Percentiles rank a stretch among this genome's conserved stretches.
These are phyloP conservation scores for Dyspetes luteomarginatus DNA, from an alignment of 2,888 invertebrate genomes.

Conservation along the genomic window DNA sequence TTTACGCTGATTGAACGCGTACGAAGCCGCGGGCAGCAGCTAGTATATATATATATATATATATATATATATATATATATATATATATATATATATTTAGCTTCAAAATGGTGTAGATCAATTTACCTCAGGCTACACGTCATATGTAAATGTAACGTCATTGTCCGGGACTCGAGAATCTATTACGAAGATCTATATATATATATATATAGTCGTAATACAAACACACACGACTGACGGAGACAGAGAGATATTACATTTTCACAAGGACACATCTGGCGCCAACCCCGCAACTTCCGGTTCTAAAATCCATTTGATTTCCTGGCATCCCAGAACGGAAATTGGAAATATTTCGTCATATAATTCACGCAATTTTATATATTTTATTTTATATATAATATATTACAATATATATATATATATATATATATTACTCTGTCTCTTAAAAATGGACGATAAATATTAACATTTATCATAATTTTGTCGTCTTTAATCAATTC, in stretches of 20 bases:
- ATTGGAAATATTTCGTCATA: no score
- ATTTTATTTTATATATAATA: not conserved
- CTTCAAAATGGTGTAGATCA: not conserved
- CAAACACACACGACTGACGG: not conserved
- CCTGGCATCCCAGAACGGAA: not conserved
- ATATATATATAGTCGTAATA: not conserved
- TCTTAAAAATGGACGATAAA: no score
- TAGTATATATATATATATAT: no score
- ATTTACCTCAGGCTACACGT: not conserved
- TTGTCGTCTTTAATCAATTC: no score
- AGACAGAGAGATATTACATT: not conserved
- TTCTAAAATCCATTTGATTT: not conserved
- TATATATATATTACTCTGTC: not conserved
- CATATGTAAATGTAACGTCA: not conserved
- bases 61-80: no score
- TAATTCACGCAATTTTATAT: no score
- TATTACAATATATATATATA: not conserved
- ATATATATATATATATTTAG: no score
- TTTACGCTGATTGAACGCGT: no score
- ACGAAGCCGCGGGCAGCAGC: no score
- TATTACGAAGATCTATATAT: constrained; percentile 5
- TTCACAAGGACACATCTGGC: not conserved
- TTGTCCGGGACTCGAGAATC: constrained; percentile 7
- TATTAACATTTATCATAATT: no score
- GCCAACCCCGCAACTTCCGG: not conserved